Base-by-base conservation (phyloP, 2,113 vertebrate species). In the Erythrocebus patas region DNA sequence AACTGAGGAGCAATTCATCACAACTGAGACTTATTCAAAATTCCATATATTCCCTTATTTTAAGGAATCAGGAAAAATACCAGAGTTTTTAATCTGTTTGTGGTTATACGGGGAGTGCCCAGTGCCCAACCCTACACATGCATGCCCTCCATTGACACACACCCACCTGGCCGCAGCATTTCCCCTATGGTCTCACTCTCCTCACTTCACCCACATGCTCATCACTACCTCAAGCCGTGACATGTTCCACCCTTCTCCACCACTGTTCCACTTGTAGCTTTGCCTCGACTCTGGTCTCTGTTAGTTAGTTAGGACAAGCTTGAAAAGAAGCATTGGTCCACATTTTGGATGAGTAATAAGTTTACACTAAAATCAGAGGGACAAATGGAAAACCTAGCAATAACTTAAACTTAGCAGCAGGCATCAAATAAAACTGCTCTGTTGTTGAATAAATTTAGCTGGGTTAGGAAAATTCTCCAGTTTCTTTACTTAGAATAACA, bases 391-490 rank as follows among this genome's bases (percentile, higher is more conserved):
- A 96, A 40, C 40, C 30, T 35, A 76, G 38, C 3, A 91, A 91
- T 0, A 61, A 25, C 48, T 86, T 43, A 86, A 96, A 95, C 35
- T 22, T 87, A 61, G 32, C n/a, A 93, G 61, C 40, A 79, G 66
- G n/a, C 16, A 79, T 70, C 50, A 87, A 95, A 78, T 72, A 76
- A 89, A 89, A 96, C 83, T 76, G 14, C n/a, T 32, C 38, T 92
- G n/a, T 80, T 76, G 52, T 66, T 2, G 75, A 93, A 85, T 66
- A 95, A 78, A 89, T 55, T 89, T 86, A 72, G n/a, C 7, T 50
- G 13, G 0, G 18, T 83, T 87, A 91, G 91, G 57, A 96, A 95
- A 92, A 87, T 57, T 76, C 72, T 85, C 83, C 66, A 84, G 25
- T 45, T 68, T 84, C 40, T 89, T 38, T 32, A 79, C 64, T 40